These are phyloP conservation scores for Caiman crocodilus DNA, from an alignment of 2,797 vertebrate species.

Conservation along the genomic window DNA sequence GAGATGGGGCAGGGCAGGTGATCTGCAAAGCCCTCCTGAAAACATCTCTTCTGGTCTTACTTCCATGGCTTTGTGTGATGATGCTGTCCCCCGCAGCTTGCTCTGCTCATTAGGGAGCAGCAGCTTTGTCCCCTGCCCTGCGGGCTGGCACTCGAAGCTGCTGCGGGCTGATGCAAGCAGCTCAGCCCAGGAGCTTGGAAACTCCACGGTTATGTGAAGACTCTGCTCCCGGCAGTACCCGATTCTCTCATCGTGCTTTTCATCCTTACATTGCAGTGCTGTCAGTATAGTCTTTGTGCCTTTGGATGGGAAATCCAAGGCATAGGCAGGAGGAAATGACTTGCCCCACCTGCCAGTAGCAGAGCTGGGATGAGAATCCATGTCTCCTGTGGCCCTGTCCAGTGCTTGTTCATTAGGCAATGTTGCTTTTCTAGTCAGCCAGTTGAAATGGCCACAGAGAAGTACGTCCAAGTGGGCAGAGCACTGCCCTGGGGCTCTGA, in stretches of 20 bases:
- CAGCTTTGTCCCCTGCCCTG: not conserved
- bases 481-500: not conserved
- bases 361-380: not conserved
- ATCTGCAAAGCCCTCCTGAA: conserved; percentile 9
- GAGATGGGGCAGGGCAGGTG: too few species aligned
- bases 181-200: not conserved
- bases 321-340: not conserved
- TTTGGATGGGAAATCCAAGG: not conserved
- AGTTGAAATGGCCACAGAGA: not conserved
- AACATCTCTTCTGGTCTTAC: not conserved
- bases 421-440: not conserved
- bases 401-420: not conserved
- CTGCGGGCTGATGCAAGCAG: not conserved
- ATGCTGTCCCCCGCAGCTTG: not conserved
- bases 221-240: not conserved
- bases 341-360: not conserved
- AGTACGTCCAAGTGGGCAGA: not conserved
- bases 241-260: not conserved
- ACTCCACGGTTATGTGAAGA: not conserved
- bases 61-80: not conserved
- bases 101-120: conserved; percentile 33
- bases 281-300: not conserved
- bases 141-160: too few species aligned
- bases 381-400: not conserved
- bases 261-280: not conserved